phyloP scores from a whole-genome alignment of 2,113 vertebrate genomes.

The Perca flavescens region DNA sequence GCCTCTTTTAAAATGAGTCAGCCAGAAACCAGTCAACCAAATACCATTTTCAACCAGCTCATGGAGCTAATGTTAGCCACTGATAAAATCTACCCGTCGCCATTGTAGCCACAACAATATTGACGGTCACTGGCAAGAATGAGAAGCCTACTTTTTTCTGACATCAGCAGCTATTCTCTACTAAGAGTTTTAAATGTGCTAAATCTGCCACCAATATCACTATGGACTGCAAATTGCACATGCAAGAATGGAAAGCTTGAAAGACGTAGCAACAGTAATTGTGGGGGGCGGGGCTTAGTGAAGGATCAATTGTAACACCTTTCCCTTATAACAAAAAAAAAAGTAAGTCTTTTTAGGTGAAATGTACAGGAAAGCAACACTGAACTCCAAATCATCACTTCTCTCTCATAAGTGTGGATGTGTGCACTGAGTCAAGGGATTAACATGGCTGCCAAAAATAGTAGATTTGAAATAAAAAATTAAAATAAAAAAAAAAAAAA shows the following conservation, averaged over 20 bases:
- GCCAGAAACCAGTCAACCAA: neutral
- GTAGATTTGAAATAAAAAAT: conserved; percentile 47
- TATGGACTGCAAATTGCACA: neutral
- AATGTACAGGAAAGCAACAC: neutral
- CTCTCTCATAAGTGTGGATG: conserved; percentile 16
- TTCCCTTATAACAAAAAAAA: neutral
- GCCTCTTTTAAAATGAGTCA: neutral
- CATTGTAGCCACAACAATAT: neutral
- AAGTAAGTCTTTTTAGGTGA: neutral
- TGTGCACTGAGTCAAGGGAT: conserved; percentile 46
- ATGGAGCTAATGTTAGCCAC: neutral
- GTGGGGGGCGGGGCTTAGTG: neutral
- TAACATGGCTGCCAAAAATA: conserved; percentile 50
- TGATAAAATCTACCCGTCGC: neutral
- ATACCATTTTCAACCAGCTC: neutral
- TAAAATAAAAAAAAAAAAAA: conserved; percentile 27
- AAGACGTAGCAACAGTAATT: neutral
- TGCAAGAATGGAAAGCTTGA: neutral
- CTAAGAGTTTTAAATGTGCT: neutral
- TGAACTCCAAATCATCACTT: neutral
- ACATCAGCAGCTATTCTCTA: neutral
- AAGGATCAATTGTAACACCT: neutral
- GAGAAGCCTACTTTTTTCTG: neutral
- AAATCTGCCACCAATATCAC: neutral
- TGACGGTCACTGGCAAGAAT: neutral